Percentiles rank a stretch among this genome's conserved stretches.
Conservation (phyloP, 2,888 invertebrate species). For the Villa cingulata region DNA sequence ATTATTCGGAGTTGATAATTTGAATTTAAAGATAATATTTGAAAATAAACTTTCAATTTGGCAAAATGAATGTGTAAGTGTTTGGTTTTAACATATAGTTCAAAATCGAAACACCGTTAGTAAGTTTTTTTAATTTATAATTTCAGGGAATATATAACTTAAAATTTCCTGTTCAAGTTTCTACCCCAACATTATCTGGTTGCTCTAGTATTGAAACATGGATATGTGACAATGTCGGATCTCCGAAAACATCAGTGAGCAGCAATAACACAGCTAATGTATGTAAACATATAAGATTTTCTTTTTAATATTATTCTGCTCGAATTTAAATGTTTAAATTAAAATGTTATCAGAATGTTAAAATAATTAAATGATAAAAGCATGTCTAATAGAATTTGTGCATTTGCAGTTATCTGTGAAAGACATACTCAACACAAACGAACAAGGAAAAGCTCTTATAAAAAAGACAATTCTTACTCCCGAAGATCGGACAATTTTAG, state of each 20-base stretch:
- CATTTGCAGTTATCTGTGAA: not conserved
- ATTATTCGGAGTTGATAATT: not conserved
- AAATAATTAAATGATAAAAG: slow-evolving; percentile 1
- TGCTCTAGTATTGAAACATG: not conserved
- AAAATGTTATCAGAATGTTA: not conserved
- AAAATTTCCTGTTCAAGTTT: not conserved
- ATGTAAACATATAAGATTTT: not conserved
- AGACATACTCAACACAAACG: slow-evolving; percentile 5
- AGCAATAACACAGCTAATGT: not conserved
- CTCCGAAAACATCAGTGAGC: not conserved
- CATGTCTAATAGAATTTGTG: too few relatives aligned
- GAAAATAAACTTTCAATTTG: not conserved
- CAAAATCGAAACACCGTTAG: not conserved
- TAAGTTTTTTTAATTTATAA: not conserved
- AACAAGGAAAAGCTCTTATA: slow-evolving; percentile 3
- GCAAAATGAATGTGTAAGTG: not conserved
- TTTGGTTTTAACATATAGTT: not conserved
- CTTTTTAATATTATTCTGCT: not conserved
- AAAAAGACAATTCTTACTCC: slow-evolving; percentile 3
- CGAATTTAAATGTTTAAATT: not conserved
- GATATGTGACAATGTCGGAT: not conserved
- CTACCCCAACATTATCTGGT: not conserved
- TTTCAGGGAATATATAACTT: not conserved
- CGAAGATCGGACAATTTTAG: slow-evolving; percentile 6
- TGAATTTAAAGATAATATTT: not conserved